Base-by-base conservation (phyloP, 2,888 invertebrate genomes). In the Melanostoma scalare region DNA sequence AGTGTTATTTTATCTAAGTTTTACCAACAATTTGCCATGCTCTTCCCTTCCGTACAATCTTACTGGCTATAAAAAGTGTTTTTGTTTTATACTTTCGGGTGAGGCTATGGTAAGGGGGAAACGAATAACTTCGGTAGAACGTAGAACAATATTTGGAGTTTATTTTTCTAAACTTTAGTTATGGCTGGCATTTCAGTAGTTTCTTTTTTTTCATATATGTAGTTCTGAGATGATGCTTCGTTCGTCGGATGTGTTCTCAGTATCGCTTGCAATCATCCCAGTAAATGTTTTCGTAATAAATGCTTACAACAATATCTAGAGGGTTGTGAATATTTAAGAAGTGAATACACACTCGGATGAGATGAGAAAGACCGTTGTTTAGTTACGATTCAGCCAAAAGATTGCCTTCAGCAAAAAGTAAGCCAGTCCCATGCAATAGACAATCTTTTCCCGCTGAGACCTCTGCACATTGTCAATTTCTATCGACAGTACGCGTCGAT, bases 361-460 rank as follows among this genome's bases (percentile, higher is more conserved):
- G 52, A n/a, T 38, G 48, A 35, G 42, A 63, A 6, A 30, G 8
- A 20, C n/a, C 6, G n/a, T 6, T 33, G n/a, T 52, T 86, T 92
- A 93, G 86, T 93, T 93, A 87, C 93, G 93, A 89, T 93, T 94
- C 87, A 97, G 92, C 97, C 97, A 97, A 87, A 96, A 93, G 86
- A 97, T 94, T 65, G 96, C 94, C 93, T 97, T 97, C 87, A 97
- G 93, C 86, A 97, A 92, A 90, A 97, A 94, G 91, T 97, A 98
- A 38, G 96, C 95, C 87, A 97, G 93, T 36, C 97, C 96, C 87
- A 96, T 92, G 77, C 96, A 96, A 89, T 96, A 96, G 56, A 97
- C 92, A 87, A 97, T 94, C 89, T 97, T 95, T 89, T 98, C 98
- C 86, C 96, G 94, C 89, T 97, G 96, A 88, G 96, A 94, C 77